These are phyloP conservation scores for Lagodon rhomboides DNA, from an alignment of 2,797 vertebrate genomes.

Conservation along the genomic window DNA sequence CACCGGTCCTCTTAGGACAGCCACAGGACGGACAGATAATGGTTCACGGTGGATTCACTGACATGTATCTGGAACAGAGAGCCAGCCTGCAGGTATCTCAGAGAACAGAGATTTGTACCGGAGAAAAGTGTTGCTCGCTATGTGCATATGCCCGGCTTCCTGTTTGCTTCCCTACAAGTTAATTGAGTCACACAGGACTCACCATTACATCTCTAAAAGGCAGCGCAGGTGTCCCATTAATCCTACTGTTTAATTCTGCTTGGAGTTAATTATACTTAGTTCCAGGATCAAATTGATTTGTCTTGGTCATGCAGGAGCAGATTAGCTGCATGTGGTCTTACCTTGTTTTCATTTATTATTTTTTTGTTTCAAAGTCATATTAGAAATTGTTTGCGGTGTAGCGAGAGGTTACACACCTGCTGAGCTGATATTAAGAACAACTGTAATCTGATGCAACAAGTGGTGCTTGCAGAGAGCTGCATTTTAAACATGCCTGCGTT, in stretches of 20 bases:
- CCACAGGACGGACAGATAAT: conserved; percentile 20
- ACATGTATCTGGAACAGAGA: conserved; percentile 26
- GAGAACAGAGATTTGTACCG: conserved; percentile 1
- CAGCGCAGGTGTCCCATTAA: conserved; percentile 21
- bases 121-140: conserved; percentile 1
- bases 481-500: background rate
- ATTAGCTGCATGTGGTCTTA: conserved; percentile 6
- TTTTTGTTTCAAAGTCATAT: conserved; percentile 12
- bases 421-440: background rate
- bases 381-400: background rate
- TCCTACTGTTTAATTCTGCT: conserved; percentile 22
- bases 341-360: conserved; percentile 6
- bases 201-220: background rate
- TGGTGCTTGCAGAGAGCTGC: background rate
- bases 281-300: conserved; percentile 25
- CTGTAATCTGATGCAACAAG: background rate
- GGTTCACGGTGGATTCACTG: conserved; percentile 35
- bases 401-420: conserved; percentile 13
- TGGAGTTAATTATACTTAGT: conserved; percentile 37
- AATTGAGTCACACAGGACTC: conserved; percentile 7
- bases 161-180: background rate
- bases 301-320: conserved; percentile 3
- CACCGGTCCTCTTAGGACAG: conserved; percentile 40
- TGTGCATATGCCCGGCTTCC: background rate
- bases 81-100: conserved; percentile 19